Evolutionary conservation across 2,113 vertebrate genomes (phyloP), one percentile per base, ranked within the genome.

Genomic region (Sinocyclocheilus anophthalmus): DNA sequence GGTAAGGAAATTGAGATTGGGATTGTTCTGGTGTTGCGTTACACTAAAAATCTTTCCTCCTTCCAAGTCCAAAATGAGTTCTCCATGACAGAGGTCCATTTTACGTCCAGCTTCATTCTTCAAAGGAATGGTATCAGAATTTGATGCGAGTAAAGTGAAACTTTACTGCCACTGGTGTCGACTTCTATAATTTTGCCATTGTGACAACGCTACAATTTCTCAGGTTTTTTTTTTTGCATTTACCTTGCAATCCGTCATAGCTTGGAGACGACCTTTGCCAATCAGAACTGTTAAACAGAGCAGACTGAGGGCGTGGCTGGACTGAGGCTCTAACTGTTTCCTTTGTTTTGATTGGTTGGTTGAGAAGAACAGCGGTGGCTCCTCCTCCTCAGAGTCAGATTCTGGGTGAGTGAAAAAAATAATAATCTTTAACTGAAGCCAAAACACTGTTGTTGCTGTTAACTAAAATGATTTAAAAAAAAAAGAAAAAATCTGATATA

Each of bases 351-450:
- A 88, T 2, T 96, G 92, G 39, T 78, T 94, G 82, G 92, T 91
- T 0, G 96, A 93, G 91, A 93, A 94, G 91, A 96, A 96, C 80
- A 33, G 30, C 2, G 91, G 95, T 70, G 94, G 73, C 3, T 97
- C 97, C 4, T 98, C 97, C 0, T 97, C 97, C 0, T 98, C 97
- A 0, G 97, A 98, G 90, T 97, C 97, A 0, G 96, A 97, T 91
- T 98, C 97, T 94, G 57, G 5, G 42, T 30, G 30, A 22, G 73
- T 16, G 61, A 26, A 59, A n/a, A 79, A 26, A 76, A 16, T n/a
- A 55, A 75, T 11, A n/a, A n/a, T n/a, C 55, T 59, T 59, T 61
- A 61, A 59, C 7, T 59, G 20, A 61, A n/a, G 57, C 22, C 20
- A n/a, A 61, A 61, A n/a, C 20, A n/a, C 3, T 61, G 57, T 22